Evolutionary conservation across 2,797 vertebrate genomes (phyloP).

Genomic region (Pseudomugil tenellus): DNA sequence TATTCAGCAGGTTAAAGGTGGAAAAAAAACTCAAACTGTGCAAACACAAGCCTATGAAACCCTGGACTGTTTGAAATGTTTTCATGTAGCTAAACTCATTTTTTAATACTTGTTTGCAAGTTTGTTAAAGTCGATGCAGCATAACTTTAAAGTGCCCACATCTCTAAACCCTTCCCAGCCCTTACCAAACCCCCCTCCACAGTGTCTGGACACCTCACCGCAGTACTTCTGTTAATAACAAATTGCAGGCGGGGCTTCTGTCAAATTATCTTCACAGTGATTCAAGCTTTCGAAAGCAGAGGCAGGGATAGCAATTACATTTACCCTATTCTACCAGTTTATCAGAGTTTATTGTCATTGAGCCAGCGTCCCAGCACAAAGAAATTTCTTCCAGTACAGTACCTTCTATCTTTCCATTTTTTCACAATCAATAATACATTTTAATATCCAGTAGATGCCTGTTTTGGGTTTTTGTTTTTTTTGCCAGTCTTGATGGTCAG

Average conservation of each 20-base stretch:
- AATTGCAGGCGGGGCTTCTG: constrained; percentile 39
- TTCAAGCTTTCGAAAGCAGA: constrained; percentile 44
- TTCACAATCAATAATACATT: constrained; percentile 64
- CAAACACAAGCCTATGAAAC: constrained; percentile 45
- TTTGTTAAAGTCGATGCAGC: constrained; percentile 36
- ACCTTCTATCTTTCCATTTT: constrained; percentile 51
- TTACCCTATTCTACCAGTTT: constrained; percentile 51
- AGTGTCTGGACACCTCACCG: not conserved
- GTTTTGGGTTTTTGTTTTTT: constrained; percentile 24
- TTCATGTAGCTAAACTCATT: constrained; percentile 51
- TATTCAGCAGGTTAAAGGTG: constrained; percentile 44
- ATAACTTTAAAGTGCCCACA: constrained; percentile 42
- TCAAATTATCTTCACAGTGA: constrained; percentile 42
- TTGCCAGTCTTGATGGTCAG: constrained; percentile 58
- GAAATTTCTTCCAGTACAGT: too few relatives aligned
- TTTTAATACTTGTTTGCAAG: constrained; percentile 22
- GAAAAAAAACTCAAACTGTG: constrained; percentile 55
- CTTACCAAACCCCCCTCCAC: not conserved
- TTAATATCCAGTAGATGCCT: constrained; percentile 31
- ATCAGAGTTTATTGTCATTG: too few relatives aligned
- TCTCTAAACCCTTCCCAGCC: not conserved
- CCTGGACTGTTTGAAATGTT: constrained; percentile 48
- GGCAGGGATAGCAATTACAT: constrained; percentile 61
- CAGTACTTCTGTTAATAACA: constrained; percentile 30
- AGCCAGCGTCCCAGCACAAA: too few relatives aligned